These are phyloP conservation scores for Eurosta solidaginis DNA, from an alignment of 1,140 invertebrate genomes.

Conservation along the genomic window DNA sequence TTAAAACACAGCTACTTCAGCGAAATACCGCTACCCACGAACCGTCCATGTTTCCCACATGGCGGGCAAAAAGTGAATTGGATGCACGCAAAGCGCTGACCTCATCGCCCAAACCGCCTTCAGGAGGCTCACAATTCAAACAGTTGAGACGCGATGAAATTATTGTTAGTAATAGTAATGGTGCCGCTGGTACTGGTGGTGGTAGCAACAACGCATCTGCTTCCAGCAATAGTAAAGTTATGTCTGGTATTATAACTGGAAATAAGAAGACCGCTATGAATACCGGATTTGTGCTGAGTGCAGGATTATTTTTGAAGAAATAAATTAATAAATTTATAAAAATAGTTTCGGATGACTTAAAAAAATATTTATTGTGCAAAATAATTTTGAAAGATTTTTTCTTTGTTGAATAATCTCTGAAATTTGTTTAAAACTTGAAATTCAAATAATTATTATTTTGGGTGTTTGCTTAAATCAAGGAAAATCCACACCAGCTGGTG, in stretches of 20 bases:
- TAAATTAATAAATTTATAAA: too few species aligned
- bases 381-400: too few species aligned
- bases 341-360: too few species aligned
- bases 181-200: background rate
- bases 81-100: conserved; percentile 74
- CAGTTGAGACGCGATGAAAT: conserved; percentile 72
- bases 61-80: conserved; percentile 96
- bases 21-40: conserved; percentile 88
- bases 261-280: conserved; percentile 60
- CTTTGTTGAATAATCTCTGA: too few species aligned
- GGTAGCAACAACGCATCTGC: too few species aligned
- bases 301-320: too few species aligned
- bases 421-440: too few species aligned
- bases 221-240: conserved; percentile 47
- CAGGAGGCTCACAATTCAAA: conserved; percentile 90
- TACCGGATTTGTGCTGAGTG: conserved; percentile 54
- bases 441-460: too few species aligned
- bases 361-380: too few species aligned
- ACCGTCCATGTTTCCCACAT: conserved; percentile 98
- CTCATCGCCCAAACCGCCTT: conserved; percentile 88
- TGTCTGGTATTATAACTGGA: conserved; percentile 60
- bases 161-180: conserved; percentile 50
- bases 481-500: too few species aligned
- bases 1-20: conserved; percentile 87
- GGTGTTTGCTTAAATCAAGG: too few species aligned